Evolutionary conservation across 30 jellyfish, hydroid and myxozoan species (phyloP), one percentile per base, ranked within the genome.

Genomic region (Aurelia aurita complex sp. Pacific): DNA sequence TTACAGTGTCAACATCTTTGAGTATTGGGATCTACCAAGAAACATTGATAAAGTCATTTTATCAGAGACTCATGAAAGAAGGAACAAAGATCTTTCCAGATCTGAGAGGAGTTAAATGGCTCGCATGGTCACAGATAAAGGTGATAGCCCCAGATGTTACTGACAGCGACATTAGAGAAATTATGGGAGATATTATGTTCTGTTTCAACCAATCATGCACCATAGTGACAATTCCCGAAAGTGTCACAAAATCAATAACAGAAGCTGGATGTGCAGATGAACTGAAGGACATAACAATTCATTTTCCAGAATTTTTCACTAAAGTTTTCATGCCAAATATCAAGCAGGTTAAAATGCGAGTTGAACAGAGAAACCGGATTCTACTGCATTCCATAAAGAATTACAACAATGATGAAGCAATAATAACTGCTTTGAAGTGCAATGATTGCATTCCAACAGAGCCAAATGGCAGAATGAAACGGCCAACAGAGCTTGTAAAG

Each of bases 391-490:
- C 76, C 2, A 36, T 84, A 2, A 16, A 42, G 52, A 1, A 73
- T 12, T 43, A 29, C 62, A 36, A 3, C 7, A 16, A 60, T 1
- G 12, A n/a, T 60, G 67, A 64, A 10, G 52, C 11, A 18, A 36
- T 73, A n/a, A 2, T 8, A 38, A 2, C 68, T 1, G 54, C 87
- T 9, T 3, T 84, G 4, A 55, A 9, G 1, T 9, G 7, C 14
- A 42, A 42, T 14, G 66, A 55, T 6, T 84, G 93, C 40, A 64
- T 84, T 62, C 93, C 93, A 17, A 84, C 93, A 10, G 10, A 11
- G 23, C 93, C 93, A 15, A 3, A 59, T 61, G 82, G 76, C 42
- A 2, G 29, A 0, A 33, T 88, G 69, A 73, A 64, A 40, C 8
- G 16, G 50, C 96, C 91, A 1, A 11, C 32, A 4, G 85, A 88